phyloP scores from a whole-genome alignment of 2,113 vertebrate species.

The Scophthalmus maximus region DNA sequence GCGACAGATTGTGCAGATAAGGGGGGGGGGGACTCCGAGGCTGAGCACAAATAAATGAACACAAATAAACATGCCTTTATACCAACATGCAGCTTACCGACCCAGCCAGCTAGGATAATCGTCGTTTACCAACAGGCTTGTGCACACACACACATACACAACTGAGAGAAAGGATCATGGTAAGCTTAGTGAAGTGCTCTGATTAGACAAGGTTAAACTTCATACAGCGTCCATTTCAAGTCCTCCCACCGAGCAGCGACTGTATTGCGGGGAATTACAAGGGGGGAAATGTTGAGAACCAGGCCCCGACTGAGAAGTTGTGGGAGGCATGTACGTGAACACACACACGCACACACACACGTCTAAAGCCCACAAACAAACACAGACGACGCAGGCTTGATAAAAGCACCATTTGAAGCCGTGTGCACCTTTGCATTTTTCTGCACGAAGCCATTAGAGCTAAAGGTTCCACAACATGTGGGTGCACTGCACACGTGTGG shows the following conservation, averaged over 20 bases:
- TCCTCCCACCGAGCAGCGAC: constrained; percentile 47
- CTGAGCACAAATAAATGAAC: constrained; percentile 12
- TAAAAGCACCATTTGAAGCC: constrained; percentile 20
- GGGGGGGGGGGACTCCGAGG: constrained; percentile 13
- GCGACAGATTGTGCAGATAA: constrained; percentile 4
- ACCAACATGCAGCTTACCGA: constrained; percentile 15
- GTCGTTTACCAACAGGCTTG: constrained; percentile 4
- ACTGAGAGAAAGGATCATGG: constrained; percentile 28
- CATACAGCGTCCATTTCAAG: constrained; percentile 38
- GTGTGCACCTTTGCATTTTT: constrained; percentile 16
- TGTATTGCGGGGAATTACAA: constrained; percentile 46
- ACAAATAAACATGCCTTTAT: constrained; percentile 20
- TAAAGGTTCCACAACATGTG: not conserved
- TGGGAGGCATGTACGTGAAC: not conserved
- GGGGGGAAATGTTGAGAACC: constrained; percentile 11
- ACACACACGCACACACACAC: not conserved
- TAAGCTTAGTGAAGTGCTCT: constrained; percentile 35
- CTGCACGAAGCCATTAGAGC: not conserved
- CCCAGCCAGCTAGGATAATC: constrained; percentile 6
- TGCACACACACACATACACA: not conserved
- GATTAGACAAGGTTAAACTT: constrained; percentile 65
- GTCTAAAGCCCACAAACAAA: constrained; percentile 1
- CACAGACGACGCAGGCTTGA: not conserved
- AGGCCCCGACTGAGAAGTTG: constrained; percentile 5
- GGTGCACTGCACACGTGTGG: no score